phyloP scores from a whole-genome alignment of 2,888 invertebrate genomes.

The Pteria penguin region DNA sequence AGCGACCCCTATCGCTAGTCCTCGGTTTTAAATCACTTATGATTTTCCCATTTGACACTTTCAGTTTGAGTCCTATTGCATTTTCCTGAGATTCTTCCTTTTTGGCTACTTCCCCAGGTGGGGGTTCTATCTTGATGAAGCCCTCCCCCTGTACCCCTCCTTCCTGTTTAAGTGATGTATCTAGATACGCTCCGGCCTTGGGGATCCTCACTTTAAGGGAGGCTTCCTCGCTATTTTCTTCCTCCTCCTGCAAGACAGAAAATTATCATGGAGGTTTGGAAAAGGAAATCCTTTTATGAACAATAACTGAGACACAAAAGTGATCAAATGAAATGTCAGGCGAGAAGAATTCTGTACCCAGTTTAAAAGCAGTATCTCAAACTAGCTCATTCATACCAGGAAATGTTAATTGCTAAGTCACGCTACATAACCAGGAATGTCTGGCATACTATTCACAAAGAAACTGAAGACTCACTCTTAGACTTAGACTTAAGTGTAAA shows the following conservation, averaged over 20 bases:
- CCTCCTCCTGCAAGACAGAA: conserved; percentile 52
- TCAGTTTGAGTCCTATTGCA: conserved; percentile 67
- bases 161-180: conserved; percentile 40
- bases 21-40: conserved; percentile 50
- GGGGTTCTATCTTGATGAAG: conserved; percentile 14
- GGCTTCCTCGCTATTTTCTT: conserved; percentile 55
- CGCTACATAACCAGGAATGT: too few species aligned
- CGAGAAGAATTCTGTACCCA: too few species aligned
- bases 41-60: conserved; percentile 77
- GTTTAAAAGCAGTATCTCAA: too few species aligned
- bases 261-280: too few species aligned
- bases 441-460: too few species aligned
- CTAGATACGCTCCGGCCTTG: conserved; percentile 68
- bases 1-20: conserved; percentile 54
- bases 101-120: conserved; percentile 29
- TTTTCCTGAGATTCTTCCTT: conserved; percentile 45
- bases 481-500: too few species aligned
- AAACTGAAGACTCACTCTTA: too few species aligned
- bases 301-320: too few species aligned
- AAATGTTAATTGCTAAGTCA: too few species aligned
- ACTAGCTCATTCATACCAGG: too few species aligned
- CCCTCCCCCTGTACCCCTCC: background rate
- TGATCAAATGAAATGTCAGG: too few species aligned
- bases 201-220: conserved; percentile 72
- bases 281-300: too few species aligned